These are phyloP conservation scores for Drosophila vallismaia DNA, from an alignment of 2,888 invertebrate genomes.

Conservation along the genomic window DNA sequence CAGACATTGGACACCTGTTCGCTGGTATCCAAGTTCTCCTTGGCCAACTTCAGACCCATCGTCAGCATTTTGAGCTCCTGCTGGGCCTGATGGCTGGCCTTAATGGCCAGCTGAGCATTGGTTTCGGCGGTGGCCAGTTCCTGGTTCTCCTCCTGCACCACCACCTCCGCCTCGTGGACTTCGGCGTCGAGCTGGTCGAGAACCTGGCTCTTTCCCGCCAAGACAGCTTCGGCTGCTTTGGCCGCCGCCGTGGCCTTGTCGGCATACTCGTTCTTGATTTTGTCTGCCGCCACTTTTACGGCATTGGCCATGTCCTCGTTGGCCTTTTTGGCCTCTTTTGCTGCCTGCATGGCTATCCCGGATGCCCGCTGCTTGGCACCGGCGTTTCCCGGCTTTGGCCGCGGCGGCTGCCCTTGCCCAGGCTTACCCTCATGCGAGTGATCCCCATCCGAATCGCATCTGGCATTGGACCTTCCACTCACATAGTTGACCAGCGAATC, in stretches of 20 bases:
- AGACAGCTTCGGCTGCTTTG: constrained; percentile 88
- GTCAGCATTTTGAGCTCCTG: constrained; percentile 85
- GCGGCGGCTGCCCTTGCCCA: background rate
- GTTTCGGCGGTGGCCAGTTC: constrained; percentile 86
- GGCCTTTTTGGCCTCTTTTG: constrained; percentile 85
- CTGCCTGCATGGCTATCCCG: constrained; percentile 89
- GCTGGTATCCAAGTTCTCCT: constrained; percentile 85
- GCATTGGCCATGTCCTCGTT: constrained; percentile 86
- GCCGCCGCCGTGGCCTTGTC: constrained; percentile 89
- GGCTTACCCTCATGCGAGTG: background rate
- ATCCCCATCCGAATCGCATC: background rate
- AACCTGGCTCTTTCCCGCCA: constrained; percentile 87
- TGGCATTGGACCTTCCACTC: background rate
- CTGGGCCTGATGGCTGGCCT: constrained; percentile 86
- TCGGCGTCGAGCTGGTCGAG: constrained; percentile 88
- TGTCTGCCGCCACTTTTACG: constrained; percentile 89
- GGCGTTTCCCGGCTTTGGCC: background rate
- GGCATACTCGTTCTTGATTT: constrained; percentile 88
- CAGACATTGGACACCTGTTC: constrained; percentile 86
- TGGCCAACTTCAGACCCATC: constrained; percentile 84
- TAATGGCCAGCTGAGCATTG: constrained; percentile 86
- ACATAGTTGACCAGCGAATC: background rate
- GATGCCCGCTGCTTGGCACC: constrained; percentile 84
- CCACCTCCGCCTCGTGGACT: constrained; percentile 87
- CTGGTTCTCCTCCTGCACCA: constrained; percentile 86